A percentile compares a stretch with the other conserved stretches of the same genome.
These are phyloP conservation scores for Tethea ocularis DNA, from an alignment of 2,888 invertebrate species.

Conservation along the genomic window DNA sequence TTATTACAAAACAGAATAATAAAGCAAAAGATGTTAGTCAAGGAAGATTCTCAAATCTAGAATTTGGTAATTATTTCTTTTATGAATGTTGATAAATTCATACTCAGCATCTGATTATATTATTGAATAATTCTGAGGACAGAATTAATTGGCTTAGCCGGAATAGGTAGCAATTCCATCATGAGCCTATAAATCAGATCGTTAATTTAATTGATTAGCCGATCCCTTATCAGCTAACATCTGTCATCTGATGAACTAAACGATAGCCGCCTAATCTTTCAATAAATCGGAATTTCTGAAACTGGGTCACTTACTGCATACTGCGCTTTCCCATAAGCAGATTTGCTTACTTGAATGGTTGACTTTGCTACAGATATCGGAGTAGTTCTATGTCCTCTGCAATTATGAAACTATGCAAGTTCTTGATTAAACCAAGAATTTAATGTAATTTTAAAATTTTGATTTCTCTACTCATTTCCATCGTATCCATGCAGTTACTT, in stretches of 20 bases:
- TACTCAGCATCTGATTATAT: too few species aligned
- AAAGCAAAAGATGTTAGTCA: too few species aligned
- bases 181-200: not conserved
- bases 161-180: not conserved
- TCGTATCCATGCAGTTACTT: too few species aligned
- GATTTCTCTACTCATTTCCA: too few species aligned
- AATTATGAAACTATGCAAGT: not conserved
- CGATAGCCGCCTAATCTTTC: not conserved
- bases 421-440: too few species aligned
- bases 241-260: not conserved
- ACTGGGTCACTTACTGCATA: not conserved
- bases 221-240: not conserved
- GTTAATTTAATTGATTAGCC: not conserved
- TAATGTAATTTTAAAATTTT: too few species aligned
- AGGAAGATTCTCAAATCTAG: too few species aligned
- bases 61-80: too few species aligned
- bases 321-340: not conserved
- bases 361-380: too few species aligned
- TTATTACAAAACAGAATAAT: too few species aligned
- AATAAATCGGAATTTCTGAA: not conserved
- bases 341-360: not conserved
- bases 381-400: not conserved
- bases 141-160: not conserved
- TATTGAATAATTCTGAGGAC: constrained; percentile 14
- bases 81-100: too few species aligned